Conservation (phyloP, 1,140 invertebrate genomes). For the Teleopsis dalmanni region DNA sequence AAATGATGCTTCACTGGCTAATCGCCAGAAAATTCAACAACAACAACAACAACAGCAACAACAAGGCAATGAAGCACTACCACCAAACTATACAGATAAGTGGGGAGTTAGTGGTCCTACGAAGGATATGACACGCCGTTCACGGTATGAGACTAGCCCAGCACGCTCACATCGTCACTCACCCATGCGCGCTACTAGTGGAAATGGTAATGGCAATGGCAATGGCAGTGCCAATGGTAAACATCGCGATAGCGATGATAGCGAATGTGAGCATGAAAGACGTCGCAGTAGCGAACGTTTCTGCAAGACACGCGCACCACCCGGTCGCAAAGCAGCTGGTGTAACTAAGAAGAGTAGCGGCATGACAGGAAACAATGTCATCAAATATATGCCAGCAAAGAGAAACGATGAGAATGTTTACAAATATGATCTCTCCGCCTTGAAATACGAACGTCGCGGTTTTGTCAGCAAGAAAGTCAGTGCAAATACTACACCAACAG, state of each 20-base stretch:
- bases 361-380: slow-evolving; percentile 5
- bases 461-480: slow-evolving; percentile 34
- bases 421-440: slow-evolving; percentile 36
- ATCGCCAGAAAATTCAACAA: slow-evolving; percentile 20
- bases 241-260: slow-evolving; percentile 43
- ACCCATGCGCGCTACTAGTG: slow-evolving; percentile 19
- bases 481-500: slow-evolving; percentile 3
- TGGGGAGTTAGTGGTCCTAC: slow-evolving; percentile 10
- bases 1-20: slow-evolving; percentile 32
- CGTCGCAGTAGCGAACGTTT: slow-evolving; percentile 41
- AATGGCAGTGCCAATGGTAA: slow-evolving; percentile 24
- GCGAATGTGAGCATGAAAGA: slow-evolving; percentile 47
- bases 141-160: slow-evolving; percentile 36
- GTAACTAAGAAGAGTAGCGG: slow-evolving; percentile 28
- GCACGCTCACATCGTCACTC: slow-evolving; percentile 29
- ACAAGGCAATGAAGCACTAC: neutral
- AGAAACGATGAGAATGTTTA: slow-evolving; percentile 21
- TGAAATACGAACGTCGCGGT: slow-evolving; percentile 40
- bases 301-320: slow-evolving; percentile 39
- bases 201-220: slow-evolving; percentile 25
- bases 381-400: slow-evolving; percentile 29
- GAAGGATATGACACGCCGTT: slow-evolving; percentile 24
- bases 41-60: slow-evolving; percentile 8
- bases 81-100: slow-evolving; percentile 2
- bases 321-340: slow-evolving; percentile 32